Percentiles rank a stretch among this genome's conserved stretches.
Conservation (phyloP, 2,797 vertebrate species). For the Hyperoplus immaculatus region DNA sequence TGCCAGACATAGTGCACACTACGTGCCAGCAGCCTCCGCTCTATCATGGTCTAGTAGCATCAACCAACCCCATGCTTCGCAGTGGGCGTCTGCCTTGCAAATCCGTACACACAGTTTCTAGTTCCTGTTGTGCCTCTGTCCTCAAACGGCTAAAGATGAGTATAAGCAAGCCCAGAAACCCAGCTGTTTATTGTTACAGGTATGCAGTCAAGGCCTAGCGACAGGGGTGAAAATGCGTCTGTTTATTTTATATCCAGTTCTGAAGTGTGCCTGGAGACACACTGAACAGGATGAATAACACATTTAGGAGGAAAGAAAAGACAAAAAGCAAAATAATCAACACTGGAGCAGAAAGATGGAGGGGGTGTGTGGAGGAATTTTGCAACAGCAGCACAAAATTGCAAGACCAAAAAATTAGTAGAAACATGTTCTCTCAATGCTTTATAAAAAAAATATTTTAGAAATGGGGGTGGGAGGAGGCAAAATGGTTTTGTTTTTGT, state of each 20-base stretch:
- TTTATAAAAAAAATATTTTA: constrained; percentile 62
- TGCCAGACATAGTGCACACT: constrained; percentile 68
- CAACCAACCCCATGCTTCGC: constrained; percentile 65
- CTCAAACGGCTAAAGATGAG: constrained; percentile 75
- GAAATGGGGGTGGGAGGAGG: constrained; percentile 52
- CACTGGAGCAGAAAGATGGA: constrained; percentile 71
- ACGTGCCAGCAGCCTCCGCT: constrained; percentile 77
- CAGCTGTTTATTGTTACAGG: constrained; percentile 82
- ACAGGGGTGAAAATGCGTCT: constrained; percentile 60
- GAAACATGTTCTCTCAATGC: constrained; percentile 61
- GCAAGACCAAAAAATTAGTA: constrained; percentile 52
- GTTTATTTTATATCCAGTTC: constrained; percentile 82
- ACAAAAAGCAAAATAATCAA: constrained; percentile 84
- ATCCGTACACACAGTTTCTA: constrained; percentile 69
- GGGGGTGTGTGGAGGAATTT: constrained; percentile 53
- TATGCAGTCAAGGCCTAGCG: constrained; percentile 68
- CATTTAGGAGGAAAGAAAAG: constrained; percentile 80
- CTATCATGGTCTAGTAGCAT: constrained; percentile 79
- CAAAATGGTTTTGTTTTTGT: constrained; percentile 78
- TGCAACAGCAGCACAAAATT: constrained; percentile 83
- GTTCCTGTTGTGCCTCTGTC: constrained; percentile 82
- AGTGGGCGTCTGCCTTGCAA: constrained; percentile 69
- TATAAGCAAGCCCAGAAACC: constrained; percentile 75
- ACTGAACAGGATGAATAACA: constrained; percentile 84
- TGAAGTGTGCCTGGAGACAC: constrained; percentile 81